phyloP scores from a whole-genome alignment of 2,113 vertebrate genomes.

The Urocitellus parryii region DNA sequence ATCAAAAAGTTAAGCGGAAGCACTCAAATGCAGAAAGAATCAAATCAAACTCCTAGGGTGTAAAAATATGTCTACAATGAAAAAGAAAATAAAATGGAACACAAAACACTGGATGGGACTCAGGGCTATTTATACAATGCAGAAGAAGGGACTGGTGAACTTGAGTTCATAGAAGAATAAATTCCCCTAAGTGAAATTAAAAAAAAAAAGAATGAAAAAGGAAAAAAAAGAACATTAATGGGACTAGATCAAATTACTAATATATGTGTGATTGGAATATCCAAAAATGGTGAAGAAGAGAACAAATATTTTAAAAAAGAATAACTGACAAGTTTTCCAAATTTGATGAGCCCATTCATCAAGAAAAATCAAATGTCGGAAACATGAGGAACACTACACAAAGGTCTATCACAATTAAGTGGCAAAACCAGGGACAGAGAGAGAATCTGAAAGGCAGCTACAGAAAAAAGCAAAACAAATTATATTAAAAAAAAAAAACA shows the following conservation, averaged over 20 bases:
- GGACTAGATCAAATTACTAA: not conserved
- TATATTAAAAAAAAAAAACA: not conserved
- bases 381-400: not conserved
- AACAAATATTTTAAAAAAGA: not conserved
- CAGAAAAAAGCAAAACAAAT: not conserved
- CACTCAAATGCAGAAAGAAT: not conserved
- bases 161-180: not conserved
- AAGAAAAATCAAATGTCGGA: not conserved
- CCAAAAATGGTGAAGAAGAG: not conserved
- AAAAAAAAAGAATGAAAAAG: not conserved
- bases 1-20: not conserved
- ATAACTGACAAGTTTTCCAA: not conserved
- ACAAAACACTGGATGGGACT: not conserved
- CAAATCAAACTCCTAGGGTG: not conserved
- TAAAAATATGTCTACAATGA: not conserved
- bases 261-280: not conserved
- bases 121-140: not conserved
- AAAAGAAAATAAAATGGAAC: not conserved
- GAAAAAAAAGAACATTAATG: not conserved
- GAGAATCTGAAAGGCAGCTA: not conserved
- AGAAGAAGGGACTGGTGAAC: not conserved
- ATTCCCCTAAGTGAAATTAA: not conserved
- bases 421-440: not conserved
- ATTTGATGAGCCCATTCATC: not conserved
- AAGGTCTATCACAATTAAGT: not conserved